Evolutionary conservation across 92 coral and sea anemone genomes (phyloP).

Genomic region (Epizoanthus illoricatus): DNA sequence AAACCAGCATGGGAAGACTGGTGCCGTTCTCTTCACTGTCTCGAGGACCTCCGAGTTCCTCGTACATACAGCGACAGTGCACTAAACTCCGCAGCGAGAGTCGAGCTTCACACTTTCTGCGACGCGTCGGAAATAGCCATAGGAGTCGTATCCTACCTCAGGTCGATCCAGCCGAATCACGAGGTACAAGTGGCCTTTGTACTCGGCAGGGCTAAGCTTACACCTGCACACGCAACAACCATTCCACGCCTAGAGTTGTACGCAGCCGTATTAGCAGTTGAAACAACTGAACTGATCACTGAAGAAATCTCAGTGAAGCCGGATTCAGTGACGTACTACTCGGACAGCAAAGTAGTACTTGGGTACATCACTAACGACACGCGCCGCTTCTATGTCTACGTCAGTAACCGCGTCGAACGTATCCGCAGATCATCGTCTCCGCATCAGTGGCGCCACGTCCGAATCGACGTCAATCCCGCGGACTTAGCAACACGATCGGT

Average conservation of each 20-base stretch:
- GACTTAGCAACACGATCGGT: conserved; percentile 58
- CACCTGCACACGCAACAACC: conserved; percentile 45
- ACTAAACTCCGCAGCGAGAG: background rate
- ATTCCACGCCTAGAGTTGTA: conserved; percentile 53
- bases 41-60: conserved; percentile 37
- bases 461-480: conserved; percentile 56
- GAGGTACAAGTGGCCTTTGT: conserved; percentile 49
- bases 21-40: conserved; percentile 32
- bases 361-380: conserved; percentile 41
- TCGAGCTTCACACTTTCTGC: conserved; percentile 53
- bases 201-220: conserved; percentile 51
- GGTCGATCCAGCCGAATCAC: conserved; percentile 32
- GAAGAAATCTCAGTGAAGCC: conserved; percentile 32
- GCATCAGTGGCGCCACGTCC: conserved; percentile 52
- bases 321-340: conserved; percentile 41
- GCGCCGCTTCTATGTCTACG: conserved; percentile 47
- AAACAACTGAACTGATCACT: conserved; percentile 35
- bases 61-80: conserved; percentile 27
- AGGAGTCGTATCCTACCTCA: conserved; percentile 45
- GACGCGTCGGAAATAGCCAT: conserved; percentile 43
- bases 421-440: conserved; percentile 39
- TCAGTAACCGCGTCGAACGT: conserved; percentile 51
- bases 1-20: conserved; percentile 47
- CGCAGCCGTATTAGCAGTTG: conserved; percentile 53
- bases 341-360: conserved; percentile 53